These are phyloP conservation scores for Rambutsinella grinnellia DNA, from an alignment of 2,888 invertebrate species.

Conservation along the genomic window DNA sequence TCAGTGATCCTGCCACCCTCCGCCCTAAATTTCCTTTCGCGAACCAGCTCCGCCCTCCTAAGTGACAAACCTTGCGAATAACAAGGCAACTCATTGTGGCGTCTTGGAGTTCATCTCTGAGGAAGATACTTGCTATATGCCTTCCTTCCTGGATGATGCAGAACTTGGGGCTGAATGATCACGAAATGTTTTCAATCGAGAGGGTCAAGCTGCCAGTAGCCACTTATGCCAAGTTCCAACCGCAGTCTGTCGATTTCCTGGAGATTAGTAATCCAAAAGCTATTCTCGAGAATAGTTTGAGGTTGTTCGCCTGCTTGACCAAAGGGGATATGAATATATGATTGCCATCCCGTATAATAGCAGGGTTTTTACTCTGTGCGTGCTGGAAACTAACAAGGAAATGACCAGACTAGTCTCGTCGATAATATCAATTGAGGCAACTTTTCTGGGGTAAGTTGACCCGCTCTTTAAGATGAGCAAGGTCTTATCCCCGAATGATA, in stretches of 20 bases:
- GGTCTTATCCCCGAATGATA: too few relatives aligned
- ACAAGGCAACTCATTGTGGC: conserved; percentile 88
- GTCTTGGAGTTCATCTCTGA: conserved; percentile 98
- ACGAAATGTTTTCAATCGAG: conserved; percentile 88
- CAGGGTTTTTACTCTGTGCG: conserved; percentile 94
- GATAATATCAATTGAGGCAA: too few relatives aligned
- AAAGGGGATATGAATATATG: conserved; percentile 96
- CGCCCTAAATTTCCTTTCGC: too few relatives aligned
- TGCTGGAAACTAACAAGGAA: conserved; percentile 97
- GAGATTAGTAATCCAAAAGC: conserved; percentile 98
- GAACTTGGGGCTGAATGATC: conserved; percentile 91
- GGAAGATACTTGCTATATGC: conserved; percentile 97
- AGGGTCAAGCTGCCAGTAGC: conserved; percentile 95
- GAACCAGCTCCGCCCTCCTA: conserved; percentile 99
- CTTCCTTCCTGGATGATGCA: conserved; percentile 99
- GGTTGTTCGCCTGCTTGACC: conserved; percentile 97
- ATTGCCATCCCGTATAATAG: conserved; percentile 98
- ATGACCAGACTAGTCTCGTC: too few relatives aligned
- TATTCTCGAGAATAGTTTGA: conserved; percentile 89
- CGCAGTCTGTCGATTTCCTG: conserved; percentile 94
- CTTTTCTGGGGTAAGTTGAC: too few relatives aligned
- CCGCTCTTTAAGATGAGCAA: too few relatives aligned
- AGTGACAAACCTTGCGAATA: conserved; percentile 87
- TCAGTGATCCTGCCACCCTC: conserved; percentile 98
- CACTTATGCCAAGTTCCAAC: conserved; percentile 96